A percentile compares a stretch with the other conserved stretches of the same genome.
These are phyloP conservation scores for Gibbula magus DNA, from an alignment of 2,888 invertebrate species.

Conservation along the genomic window DNA sequence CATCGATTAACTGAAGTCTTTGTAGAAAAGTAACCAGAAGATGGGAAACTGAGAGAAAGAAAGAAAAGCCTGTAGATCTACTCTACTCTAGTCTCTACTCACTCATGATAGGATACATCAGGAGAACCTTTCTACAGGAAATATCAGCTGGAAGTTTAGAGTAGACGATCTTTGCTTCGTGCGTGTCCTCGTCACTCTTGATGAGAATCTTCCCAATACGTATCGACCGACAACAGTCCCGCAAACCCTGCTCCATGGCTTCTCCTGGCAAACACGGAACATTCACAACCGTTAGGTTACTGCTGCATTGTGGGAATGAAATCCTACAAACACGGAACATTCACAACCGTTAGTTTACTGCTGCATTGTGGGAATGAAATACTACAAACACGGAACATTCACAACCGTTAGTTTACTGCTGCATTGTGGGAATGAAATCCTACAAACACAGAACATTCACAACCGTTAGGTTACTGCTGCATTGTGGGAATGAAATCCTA, in stretches of 20 bases:
- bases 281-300: neutral
- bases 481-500: too few relatives aligned
- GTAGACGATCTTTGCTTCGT: conserved; percentile 97
- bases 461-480: too few relatives aligned
- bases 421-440: too few relatives aligned
- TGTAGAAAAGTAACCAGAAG: too few relatives aligned
- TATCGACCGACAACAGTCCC: conserved; percentile 98
- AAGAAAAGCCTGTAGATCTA: neutral
- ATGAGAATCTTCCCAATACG: conserved; percentile 98
- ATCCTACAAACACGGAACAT: too few relatives aligned
- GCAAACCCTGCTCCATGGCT: conserved; percentile 89
- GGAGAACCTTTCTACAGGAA: conserved; percentile 87
- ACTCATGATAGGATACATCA: conserved; percentile 99
- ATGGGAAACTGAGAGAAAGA: neutral
- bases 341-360: too few relatives aligned
- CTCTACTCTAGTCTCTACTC: conserved; percentile 62
- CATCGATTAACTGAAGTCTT: too few relatives aligned
- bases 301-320: too few relatives aligned
- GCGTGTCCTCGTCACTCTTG: conserved; percentile 96
- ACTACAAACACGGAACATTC: too few relatives aligned
- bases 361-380: too few relatives aligned
- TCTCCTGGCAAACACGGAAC: conserved; percentile 77
- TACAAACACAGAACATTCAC: too few relatives aligned
- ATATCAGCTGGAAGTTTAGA: conserved; percentile 98
- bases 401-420: too few relatives aligned